Percentiles rank a stretch among this genome's conserved stretches.
These are phyloP conservation scores for Siniperca chuatsi DNA, from an alignment of 2,113 vertebrate species.

Conservation along the genomic window DNA sequence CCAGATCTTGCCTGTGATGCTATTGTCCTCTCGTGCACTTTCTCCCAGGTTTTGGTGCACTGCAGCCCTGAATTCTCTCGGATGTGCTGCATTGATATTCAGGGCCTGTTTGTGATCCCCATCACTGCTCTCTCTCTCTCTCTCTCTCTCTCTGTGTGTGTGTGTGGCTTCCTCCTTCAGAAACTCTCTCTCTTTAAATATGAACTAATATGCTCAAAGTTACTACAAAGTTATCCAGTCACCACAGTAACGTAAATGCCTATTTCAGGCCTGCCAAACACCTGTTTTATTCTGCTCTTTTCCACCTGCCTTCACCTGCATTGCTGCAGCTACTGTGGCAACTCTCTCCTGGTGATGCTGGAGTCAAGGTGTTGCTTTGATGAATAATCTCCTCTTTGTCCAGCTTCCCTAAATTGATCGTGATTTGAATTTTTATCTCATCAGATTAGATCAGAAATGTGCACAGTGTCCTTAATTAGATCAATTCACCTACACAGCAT, in stretches of 20 bases:
- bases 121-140: constrained; percentile 80
- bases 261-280: neutral
- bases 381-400: constrained; percentile 7
- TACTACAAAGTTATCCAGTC: constrained; percentile 12
- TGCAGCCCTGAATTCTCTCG: constrained; percentile 89
- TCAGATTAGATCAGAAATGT: neutral
- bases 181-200: constrained; percentile 17
- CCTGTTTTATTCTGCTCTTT: neutral
- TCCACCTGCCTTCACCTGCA: constrained; percentile 18
- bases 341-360: constrained; percentile 4
- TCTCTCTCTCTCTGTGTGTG: constrained; percentile 44
- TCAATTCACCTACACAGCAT: neutral
- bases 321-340: constrained; percentile 23
- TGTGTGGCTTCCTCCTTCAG: neutral
- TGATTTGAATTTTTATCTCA: neutral
- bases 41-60: constrained; percentile 93
- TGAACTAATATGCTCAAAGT: constrained; percentile 32
- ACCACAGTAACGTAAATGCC: neutral
- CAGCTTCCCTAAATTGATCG: neutral
- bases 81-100: constrained; percentile 96
- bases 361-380: constrained; percentile 15
- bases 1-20: constrained; percentile 43
- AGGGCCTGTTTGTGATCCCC: constrained; percentile 88
- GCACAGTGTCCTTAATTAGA: neutral
- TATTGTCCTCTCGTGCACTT: constrained; percentile 62